phyloP scores from a whole-genome alignment of 2,888 invertebrate genomes.

The Alitta virens region DNA sequence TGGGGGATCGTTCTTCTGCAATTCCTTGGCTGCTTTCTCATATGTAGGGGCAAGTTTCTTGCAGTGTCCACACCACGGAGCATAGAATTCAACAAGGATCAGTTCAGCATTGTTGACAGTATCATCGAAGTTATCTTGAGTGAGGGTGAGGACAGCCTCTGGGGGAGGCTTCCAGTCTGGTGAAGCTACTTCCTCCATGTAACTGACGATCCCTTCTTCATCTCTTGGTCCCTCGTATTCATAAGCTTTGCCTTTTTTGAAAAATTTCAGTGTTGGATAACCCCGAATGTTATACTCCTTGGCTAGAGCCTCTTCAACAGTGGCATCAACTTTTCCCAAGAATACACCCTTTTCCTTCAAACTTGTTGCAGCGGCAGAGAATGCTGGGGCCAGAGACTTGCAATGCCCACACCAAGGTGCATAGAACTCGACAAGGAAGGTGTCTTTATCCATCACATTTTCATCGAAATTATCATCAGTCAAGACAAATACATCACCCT shows the following conservation, averaged over 20 bases:
- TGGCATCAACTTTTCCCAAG: conserved; percentile 58
- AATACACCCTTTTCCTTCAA: conserved; percentile 53
- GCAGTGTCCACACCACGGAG: conserved; percentile 64
- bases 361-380: conserved; percentile 60
- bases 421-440: conserved; percentile 57
- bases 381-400: conserved; percentile 60
- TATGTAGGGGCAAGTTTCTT: conserved; percentile 61
- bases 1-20: conserved; percentile 51
- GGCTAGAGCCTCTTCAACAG: background rate
- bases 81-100: conserved; percentile 63
- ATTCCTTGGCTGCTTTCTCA: conserved; percentile 60
- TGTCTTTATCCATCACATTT: conserved; percentile 55
- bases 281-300: conserved; percentile 56
- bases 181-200: conserved; percentile 59
- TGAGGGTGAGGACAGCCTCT: conserved; percentile 59
- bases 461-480: conserved; percentile 60
- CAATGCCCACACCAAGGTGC: conserved; percentile 61
- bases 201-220: conserved; percentile 58
- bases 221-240: conserved; percentile 48
- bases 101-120: conserved; percentile 58
- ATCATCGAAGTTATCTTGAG: conserved; percentile 53
- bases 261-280: conserved; percentile 61
- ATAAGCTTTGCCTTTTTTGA: conserved; percentile 48
- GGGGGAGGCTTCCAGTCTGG: conserved; percentile 63
- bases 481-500: conserved; percentile 56